Conservation (phyloP, 2,113 vertebrate species). For the Felis chaus region DNA sequence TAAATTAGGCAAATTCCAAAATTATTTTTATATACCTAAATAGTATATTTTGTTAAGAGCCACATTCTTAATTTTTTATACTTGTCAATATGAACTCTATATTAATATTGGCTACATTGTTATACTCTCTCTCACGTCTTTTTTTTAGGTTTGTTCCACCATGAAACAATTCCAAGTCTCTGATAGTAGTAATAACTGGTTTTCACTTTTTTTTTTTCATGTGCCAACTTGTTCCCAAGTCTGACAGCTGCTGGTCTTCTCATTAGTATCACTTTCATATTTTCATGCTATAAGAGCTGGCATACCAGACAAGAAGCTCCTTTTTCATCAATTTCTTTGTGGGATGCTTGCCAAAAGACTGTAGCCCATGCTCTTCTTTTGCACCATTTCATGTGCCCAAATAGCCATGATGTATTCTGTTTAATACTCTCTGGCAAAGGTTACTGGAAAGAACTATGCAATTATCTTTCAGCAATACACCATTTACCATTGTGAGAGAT, state of each 20-base stretch:
- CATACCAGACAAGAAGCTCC: neutral
- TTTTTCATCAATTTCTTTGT: constrained; percentile 54
- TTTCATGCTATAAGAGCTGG: constrained; percentile 50
- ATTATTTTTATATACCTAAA: neutral
- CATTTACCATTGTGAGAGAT: constrained; percentile 45
- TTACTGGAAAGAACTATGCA: constrained; percentile 43
- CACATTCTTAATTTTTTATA: neutral
- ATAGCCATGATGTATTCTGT: constrained; percentile 48
- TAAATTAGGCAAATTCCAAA: neutral
- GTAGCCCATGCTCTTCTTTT: neutral
- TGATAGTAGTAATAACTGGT: constrained; percentile 34
- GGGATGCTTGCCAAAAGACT: constrained; percentile 24
- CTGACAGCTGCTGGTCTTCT: constrained; percentile 53
- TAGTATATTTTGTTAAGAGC: neutral
- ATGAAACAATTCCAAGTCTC: constrained; percentile 46
- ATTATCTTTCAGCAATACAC: constrained; percentile 44
- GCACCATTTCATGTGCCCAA: neutral
- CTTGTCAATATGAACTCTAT: neutral
- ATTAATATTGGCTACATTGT: neutral
- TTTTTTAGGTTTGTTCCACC: neutral
- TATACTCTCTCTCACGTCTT: neutral
- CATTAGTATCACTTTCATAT: constrained; percentile 53
- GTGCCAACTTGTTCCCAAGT: constrained; percentile 22
- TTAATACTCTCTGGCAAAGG: constrained; percentile 59
- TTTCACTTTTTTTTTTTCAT: neutral